Conservation (phyloP, 2,888 invertebrate genomes). For the Ommatoiulus sabulosus region DNA sequence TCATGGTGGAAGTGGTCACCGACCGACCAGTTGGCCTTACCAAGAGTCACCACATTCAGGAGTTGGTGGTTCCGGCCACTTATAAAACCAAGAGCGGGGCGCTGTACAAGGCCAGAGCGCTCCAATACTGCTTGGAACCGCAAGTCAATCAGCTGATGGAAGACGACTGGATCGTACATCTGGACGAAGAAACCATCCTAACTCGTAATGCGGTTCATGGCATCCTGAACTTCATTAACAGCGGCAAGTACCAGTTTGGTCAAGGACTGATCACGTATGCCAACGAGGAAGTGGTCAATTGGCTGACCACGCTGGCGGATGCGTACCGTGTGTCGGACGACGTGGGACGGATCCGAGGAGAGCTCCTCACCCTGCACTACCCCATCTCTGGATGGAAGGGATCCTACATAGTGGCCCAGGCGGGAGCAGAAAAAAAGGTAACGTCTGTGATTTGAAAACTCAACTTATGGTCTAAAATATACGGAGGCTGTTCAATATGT, state of each 20-base stretch:
- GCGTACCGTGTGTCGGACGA: slow-evolving; percentile 97
- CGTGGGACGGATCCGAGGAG: slow-evolving; percentile 94
- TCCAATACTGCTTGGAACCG: slow-evolving; percentile 95
- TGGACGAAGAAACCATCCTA: slow-evolving; percentile 95
- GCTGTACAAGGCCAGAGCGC: slow-evolving; percentile 91
- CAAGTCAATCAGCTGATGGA: slow-evolving; percentile 86
- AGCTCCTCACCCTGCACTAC: slow-evolving; percentile 92
- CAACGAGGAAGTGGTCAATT: slow-evolving; percentile 93
- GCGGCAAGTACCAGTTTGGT: slow-evolving; percentile 95
- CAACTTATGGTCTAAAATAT: too few relatives aligned
- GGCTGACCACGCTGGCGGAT: slow-evolving; percentile 96
- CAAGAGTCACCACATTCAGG: slow-evolving; percentile 79
- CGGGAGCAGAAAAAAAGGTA: slow-evolving; percentile 82
- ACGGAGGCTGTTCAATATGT: too few relatives aligned
- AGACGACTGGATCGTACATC: slow-evolving; percentile 96
- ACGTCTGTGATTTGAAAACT: too few relatives aligned
- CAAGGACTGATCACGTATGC: slow-evolving; percentile 97
- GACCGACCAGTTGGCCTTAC: slow-evolving; percentile 80
- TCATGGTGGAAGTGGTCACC: slow-evolving; percentile 95
- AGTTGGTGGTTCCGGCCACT: slow-evolving; percentile 85
- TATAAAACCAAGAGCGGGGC: slow-evolving; percentile 93
- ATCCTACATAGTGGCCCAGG: slow-evolving; percentile 96
- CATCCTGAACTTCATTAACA: slow-evolving; percentile 92
- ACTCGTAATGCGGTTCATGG: slow-evolving; percentile 92
- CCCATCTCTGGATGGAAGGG: slow-evolving; percentile 99